A percentile compares a stretch with the other conserved stretches of the same genome.
These are phyloP conservation scores for Xenopus borealis DNA, from an alignment of 2,113 vertebrate species.

Conservation along the genomic window DNA sequence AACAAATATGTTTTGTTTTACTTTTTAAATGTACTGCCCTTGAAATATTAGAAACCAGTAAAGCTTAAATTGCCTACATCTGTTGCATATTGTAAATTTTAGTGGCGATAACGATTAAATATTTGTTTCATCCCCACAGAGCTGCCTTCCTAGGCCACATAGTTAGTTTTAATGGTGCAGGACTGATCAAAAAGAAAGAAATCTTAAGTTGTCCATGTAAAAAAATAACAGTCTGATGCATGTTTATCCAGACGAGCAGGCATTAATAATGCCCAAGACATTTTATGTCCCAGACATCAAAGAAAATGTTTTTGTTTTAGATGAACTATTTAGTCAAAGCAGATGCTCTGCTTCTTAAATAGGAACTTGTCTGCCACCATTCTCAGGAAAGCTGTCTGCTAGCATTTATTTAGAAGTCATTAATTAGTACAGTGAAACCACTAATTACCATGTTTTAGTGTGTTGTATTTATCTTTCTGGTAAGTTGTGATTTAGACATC, in stretches of 20 bases:
- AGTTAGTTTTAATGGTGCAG: too few relatives aligned
- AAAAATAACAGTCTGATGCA: too few relatives aligned
- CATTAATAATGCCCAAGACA: constrained; percentile 1
- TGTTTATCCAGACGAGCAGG: neutral
- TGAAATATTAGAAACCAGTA: too few relatives aligned
- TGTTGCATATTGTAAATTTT: too few relatives aligned
- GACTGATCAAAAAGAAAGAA: too few relatives aligned
- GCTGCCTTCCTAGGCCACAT: too few relatives aligned
- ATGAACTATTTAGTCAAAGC: constrained; percentile 53
- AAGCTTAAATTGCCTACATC: too few relatives aligned
- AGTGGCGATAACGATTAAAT: too few relatives aligned
- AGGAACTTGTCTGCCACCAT: constrained; percentile 39
- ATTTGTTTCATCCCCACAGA: too few relatives aligned
- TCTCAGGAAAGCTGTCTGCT: constrained; percentile 48
- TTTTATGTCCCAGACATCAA: constrained; percentile 2
- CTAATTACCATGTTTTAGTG: constrained; percentile 39
- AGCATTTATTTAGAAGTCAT: constrained; percentile 54
- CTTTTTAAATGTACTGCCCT: too few relatives aligned
- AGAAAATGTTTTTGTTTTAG: constrained; percentile 32
- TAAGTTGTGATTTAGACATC: neutral
- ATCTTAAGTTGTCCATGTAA: too few relatives aligned
- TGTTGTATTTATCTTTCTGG: constrained; percentile 31
- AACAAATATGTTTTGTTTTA: too few relatives aligned
- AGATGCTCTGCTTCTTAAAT: constrained; percentile 47
- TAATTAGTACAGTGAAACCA: constrained; percentile 39